These are phyloP conservation scores for Drosophila cracens DNA, from an alignment of 2,888 invertebrate genomes.

Conservation along the genomic window DNA sequence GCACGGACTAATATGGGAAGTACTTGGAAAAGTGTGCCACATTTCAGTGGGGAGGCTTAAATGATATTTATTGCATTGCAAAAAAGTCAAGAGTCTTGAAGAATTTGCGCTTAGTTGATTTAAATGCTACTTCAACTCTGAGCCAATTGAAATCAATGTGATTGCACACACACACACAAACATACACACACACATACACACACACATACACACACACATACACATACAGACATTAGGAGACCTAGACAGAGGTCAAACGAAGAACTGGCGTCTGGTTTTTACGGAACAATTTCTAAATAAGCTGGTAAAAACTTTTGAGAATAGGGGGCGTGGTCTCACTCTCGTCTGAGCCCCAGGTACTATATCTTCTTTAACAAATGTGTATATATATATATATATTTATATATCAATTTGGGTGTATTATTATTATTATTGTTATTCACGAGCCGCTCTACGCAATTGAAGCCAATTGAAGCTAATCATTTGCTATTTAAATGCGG, in stretches of 20 bases:
- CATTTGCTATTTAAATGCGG: slow-evolving; percentile 77
- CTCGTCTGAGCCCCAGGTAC: slow-evolving; percentile 7
- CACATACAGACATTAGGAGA: not conserved
- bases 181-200: not conserved
- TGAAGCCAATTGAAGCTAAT: slow-evolving; percentile 84
- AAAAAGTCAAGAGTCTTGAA: slow-evolving; percentile 1
- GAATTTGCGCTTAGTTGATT: slow-evolving; percentile 14
- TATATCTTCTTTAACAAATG: not conserved
- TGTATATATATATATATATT: not conserved
- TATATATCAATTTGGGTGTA: slow-evolving; percentile 30
- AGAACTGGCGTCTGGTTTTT: not conserved
- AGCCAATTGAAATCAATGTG: slow-evolving; percentile 10
- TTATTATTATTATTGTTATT: slow-evolving; percentile 44
- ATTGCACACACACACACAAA: slow-evolving; percentile 3
- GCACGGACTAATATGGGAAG: not conserved
- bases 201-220: slow-evolving; percentile 3
- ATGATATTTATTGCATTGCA: slow-evolving; percentile 1
- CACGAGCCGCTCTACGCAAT: slow-evolving; percentile 73
- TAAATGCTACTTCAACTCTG: slow-evolving; percentile 24
- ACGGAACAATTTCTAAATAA: slow-evolving; percentile 16
- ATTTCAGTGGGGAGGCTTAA: not conserved
- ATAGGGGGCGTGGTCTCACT: not conserved
- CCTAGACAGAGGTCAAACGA: slow-evolving; percentile 11
- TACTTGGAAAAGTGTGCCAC: slow-evolving; percentile 7
- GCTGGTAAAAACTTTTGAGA: slow-evolving; percentile 1